Conservation (phyloP, 35 echinoderm and acorn worm species). For the Anneissia japonica region DNA sequence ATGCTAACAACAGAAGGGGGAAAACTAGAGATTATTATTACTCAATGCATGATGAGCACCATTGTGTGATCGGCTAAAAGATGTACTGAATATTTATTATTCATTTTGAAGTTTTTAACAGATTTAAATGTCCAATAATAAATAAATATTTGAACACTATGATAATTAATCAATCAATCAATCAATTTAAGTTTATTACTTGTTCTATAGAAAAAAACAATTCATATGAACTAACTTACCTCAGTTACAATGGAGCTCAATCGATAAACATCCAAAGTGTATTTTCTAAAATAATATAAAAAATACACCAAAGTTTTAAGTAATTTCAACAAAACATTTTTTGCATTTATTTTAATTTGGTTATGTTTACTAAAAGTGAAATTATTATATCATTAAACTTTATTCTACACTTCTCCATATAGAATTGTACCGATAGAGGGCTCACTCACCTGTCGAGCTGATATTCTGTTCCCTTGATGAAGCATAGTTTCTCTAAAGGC, state of each 20-base stretch:
- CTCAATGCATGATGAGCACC: too few relatives aligned
- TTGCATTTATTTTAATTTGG: neutral
- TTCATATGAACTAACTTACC: conserved; percentile 25
- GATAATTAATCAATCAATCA: too few relatives aligned
- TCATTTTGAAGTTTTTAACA: too few relatives aligned
- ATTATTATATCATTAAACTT: too few relatives aligned
- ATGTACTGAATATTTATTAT: too few relatives aligned
- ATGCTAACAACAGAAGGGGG: conserved; percentile 33
- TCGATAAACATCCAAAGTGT: conserved; percentile 90
- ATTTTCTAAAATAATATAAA: conserved; percentile 56
- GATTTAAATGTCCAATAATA: too few relatives aligned
- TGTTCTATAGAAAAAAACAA: neutral
- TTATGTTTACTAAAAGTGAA: too few relatives aligned
- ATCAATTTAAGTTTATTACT: neutral
- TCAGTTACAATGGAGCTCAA: conserved; percentile 82
- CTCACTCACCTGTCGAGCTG: conserved; percentile 83
- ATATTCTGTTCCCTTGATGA: conserved; percentile 90
- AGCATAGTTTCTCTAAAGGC: conserved; percentile 79
- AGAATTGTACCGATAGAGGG: too few relatives aligned
- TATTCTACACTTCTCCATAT: too few relatives aligned
- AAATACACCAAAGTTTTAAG: neutral
- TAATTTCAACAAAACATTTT: neutral
- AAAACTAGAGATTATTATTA: neutral
- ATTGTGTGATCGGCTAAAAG: too few relatives aligned
- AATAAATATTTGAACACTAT: too few relatives aligned